Evolutionary conservation across 2,888 invertebrate genomes (phyloP), one percentile per base, ranked within the genome.

Genomic region (Chloroclysta siterata): DNA sequence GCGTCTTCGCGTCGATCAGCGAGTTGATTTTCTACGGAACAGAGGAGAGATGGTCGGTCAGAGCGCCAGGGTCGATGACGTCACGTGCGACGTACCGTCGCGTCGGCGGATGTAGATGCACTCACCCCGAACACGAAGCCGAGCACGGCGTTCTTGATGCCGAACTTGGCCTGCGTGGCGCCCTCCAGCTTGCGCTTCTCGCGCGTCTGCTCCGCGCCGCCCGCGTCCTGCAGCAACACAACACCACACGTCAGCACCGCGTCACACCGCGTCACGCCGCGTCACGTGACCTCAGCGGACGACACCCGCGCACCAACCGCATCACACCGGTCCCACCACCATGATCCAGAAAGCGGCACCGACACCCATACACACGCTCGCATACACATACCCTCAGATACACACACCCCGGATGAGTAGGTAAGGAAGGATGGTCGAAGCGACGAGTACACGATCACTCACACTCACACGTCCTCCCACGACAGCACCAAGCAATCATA

Each of bases 71-170:
- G 5, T 17, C 10, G 14, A 28, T 14, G 10, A 13, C 39, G 28
- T 17, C 51, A 42, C 4, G 15, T 14, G 5, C 15, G 36, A n/a
- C 6, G 1, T 1, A 36, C 48, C 55, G 11, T 22, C 22, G 51
- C n/a, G 8, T 28, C 10, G 42, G 50, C 8, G n/a, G 50, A n/a
- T n/a, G n/a, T n/a, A n/a, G n/a, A n/a, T 11, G 33, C 69, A 90
- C 92, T 96, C 95, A 97, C 97, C 89, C 97, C 96, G 84, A 97
- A 97, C 42, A 97, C 96, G 87, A 97, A 96, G 84, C 96, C 96
- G 79, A 97, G 94, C 71, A 97, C 93, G 55, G 96, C 97, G 87
- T 96, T 97, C 87, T 96, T 96, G 78, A 96, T 94, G 78, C 96
- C 96, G 78, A 95, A 95, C 81, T 94, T 94, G 74, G 94, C 93